Evolutionary conservation across 2,113 vertebrate genomes (phyloP), one percentile per base, ranked within the genome.

Genomic region (Empidonax traillii): DNA sequence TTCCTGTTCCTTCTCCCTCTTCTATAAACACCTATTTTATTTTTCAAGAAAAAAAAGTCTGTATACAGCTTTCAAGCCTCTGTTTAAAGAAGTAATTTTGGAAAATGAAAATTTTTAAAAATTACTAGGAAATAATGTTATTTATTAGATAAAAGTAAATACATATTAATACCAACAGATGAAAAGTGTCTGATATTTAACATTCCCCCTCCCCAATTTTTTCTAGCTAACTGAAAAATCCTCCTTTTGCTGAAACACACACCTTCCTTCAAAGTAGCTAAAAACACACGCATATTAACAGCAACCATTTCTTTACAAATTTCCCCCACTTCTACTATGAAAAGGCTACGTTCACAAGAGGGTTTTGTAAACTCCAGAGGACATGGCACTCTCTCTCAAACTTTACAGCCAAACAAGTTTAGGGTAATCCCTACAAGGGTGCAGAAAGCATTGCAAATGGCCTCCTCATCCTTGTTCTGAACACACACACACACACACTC

Each of bases 151-250:
- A 22, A 49, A 55, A 67, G 43, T 51, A 88, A 76, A 89, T 53
- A 63, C 18, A 77, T 8, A 23, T 28, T 49, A 43, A 65, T 65
- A 41, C 21, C 35, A 87, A 28, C 28, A 51, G 15, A 94, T 2
- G 12, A 91, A 51, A 14, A 52, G 23, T 21, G 2, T 35, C 37
- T 52, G 14, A 20, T 35, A 33, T 39, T 81, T 20, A 82, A 52
- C 33, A 93, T 4, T 30, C 3, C 2, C n/a, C 1, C 8, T 9
- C 2, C 2, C 5, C 12, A 3, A 0, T 0, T 2, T 8, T 49
- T 79, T 77, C 53, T 39, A 66, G 25, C 8, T 83, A 69, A 55
- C 20, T 73, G 22, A 53, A 58, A 86, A 84, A 35, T 43, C n/a
- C 3, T 55, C 39, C 33, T 69, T 77, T 78, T 59, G n/a, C 35